Evolutionary conservation across 2,888 invertebrate species (phyloP).

Genomic region (Dendrolimus pini): DNA sequence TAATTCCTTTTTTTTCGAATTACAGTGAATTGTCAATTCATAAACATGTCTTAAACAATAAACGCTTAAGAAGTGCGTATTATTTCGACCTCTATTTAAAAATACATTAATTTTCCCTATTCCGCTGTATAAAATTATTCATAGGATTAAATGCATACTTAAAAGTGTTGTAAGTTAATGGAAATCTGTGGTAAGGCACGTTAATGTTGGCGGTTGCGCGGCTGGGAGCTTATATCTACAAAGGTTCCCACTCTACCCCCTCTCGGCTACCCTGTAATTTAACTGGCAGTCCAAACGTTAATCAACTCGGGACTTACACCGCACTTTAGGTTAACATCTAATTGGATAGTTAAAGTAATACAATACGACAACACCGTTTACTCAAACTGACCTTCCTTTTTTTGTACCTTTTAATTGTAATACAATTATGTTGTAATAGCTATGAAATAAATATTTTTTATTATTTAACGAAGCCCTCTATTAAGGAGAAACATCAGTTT

Average conservation of each 20-base stretch:
- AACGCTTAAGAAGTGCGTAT: too few species aligned
- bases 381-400: not conserved
- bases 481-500: not conserved
- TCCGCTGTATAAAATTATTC: not conserved
- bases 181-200: constrained; percentile 35
- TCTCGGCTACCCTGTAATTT: constrained; percentile 1
- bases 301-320: not conserved
- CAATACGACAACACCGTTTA: not conserved
- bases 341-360: not conserved
- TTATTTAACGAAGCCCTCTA: not conserved
- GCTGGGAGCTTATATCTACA: constrained; percentile 10
- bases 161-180: constrained; percentile 37
- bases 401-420: too few species aligned
- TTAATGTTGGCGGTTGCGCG: constrained; percentile 17
- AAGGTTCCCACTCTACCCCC: constrained; percentile 3
- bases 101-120: too few species aligned
- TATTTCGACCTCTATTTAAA: too few species aligned
- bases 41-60: too few species aligned
- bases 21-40: too few species aligned
- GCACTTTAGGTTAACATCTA: not conserved
- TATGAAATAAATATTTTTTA: too few species aligned
- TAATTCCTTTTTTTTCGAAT: too few species aligned
- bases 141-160: not conserved
- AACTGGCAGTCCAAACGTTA: not conserved
- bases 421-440: too few species aligned